Conservation (phyloP, 1,140 invertebrate genomes). For the Drosophila willistoni region DNA sequence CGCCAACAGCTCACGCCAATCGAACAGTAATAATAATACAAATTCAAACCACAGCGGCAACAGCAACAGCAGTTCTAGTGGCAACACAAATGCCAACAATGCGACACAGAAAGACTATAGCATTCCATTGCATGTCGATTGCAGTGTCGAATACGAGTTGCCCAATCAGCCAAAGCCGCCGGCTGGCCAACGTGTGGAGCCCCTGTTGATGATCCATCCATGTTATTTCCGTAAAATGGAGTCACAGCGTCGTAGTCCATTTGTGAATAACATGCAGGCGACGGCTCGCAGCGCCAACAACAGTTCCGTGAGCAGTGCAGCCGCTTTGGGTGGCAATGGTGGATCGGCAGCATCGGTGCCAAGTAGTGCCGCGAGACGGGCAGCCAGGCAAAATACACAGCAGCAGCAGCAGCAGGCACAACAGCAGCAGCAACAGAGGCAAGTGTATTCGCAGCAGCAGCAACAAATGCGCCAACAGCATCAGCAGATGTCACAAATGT, state of each 20-base stretch:
- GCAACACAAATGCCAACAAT: constrained; percentile 51
- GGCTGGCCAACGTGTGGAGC: constrained; percentile 89
- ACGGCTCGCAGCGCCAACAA: constrained; percentile 66
- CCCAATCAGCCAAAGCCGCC: constrained; percentile 92
- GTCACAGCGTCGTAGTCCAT: constrained; percentile 89
- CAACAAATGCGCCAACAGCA: constrained; percentile 73
- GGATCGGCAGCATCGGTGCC: constrained; percentile 50
- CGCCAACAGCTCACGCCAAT: constrained; percentile 52
- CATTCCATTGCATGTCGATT: constrained; percentile 91
- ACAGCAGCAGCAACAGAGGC: constrained; percentile 55
- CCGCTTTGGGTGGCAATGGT: constrained; percentile 53
- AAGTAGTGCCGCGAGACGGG: constrained; percentile 57
- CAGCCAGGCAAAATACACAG: constrained; percentile 54
- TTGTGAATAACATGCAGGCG: constrained; percentile 87
- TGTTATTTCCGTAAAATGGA: constrained; percentile 92
- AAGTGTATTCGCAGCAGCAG: constrained; percentile 61
- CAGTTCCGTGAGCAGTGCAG: constrained; percentile 60
- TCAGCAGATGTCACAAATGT: constrained; percentile 83
- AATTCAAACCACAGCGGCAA: not conserved
- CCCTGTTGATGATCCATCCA: constrained; percentile 93
- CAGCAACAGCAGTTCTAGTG: constrained; percentile 47
- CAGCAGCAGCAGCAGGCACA: constrained; percentile 58
- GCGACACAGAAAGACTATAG: constrained; percentile 87
- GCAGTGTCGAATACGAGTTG: constrained; percentile 93
- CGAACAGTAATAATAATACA: constrained; percentile 40